Evolutionary conservation across 1,140 invertebrate genomes (phyloP), one percentile per base, ranked within the genome.

Genomic region (Acromyrmex echinatior): DNA sequence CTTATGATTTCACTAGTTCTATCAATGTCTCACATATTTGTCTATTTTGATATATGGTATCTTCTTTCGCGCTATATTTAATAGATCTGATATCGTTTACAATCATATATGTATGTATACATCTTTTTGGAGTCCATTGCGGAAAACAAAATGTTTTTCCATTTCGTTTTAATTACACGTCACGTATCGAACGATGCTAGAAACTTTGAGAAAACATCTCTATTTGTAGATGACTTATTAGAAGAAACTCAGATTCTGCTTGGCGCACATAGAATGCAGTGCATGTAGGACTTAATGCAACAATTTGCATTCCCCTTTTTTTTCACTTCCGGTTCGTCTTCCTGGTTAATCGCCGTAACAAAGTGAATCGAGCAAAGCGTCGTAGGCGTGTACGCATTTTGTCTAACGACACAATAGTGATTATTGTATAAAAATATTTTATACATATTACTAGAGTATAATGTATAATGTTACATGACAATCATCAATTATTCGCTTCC

Each of bases 371-470:
- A 56, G 51, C 28, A 35, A 74, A 74, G 51, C 28, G 28, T 56
- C 18, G 28, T 31, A 31, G 49, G 71, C 71, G 28, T 25, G 58
- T 51, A 78, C 35, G 60, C 39, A 63, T 31, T 39, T 45, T 6
- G 12, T 63, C 25, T 49, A 62, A 49, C 10, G 63, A 62, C 68
- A 66, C 9, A 76, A 70, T 21, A 70, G 35, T 39, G 56, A 76
- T 60, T 45, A 45, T 45, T 35, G 78, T 82, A 81, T 74, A 82
- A 87, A 87, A 60, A 79, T 35, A 60, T 76, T n/a, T 21, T 70
- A 87, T 70, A 80, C n/a, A 35, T 66, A 51, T 58, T 31, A 51
- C n/a, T 21, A 49, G 10, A 35, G 45, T 45, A 21, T 70, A 80
- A 58, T n/a, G n/a, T 56, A 68, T 66, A 65, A 80, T 68, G n/a